phyloP scores from a whole-genome alignment of 2,113 vertebrate genomes.

The Aldabrachelys gigantea region DNA sequence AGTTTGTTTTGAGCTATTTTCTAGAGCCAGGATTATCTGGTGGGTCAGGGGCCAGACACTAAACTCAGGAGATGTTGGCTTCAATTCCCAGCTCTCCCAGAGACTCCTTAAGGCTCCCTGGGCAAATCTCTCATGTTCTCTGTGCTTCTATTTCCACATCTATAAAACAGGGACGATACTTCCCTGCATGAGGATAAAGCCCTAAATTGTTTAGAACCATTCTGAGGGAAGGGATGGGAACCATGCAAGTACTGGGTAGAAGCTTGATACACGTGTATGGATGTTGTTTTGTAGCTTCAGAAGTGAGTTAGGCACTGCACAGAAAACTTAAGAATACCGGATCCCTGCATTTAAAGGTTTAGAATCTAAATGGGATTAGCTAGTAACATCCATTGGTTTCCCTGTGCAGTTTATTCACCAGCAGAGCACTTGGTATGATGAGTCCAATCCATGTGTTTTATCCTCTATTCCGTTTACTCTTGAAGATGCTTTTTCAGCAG shows the following conservation, averaged over 20 bases:
- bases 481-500: neutral
- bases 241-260: rapidly evolving
- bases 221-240: rapidly evolving
- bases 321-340: neutral
- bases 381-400: neutral
- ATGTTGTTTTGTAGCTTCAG: rapidly evolving
- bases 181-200: neutral
- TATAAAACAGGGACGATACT: neutral
- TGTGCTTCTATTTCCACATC: neutral
- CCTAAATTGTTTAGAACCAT: neutral
- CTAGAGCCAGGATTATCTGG: rapidly evolving
- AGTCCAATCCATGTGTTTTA: neutral
- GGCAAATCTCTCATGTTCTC: neutral
- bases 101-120: neutral
- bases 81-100: neutral
- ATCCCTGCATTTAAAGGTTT: neutral
- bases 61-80: neutral
- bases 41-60: rapidly evolving
- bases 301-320: rapidly evolving
- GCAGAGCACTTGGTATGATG: neutral
- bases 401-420: neutral
- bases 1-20: rapidly evolving
- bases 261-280: rapidly evolving
- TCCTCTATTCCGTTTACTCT: neutral
- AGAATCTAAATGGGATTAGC: neutral